These are phyloP conservation scores for Calameuta filiformis DNA, from an alignment of 2,888 invertebrate genomes.

Conservation along the genomic window DNA sequence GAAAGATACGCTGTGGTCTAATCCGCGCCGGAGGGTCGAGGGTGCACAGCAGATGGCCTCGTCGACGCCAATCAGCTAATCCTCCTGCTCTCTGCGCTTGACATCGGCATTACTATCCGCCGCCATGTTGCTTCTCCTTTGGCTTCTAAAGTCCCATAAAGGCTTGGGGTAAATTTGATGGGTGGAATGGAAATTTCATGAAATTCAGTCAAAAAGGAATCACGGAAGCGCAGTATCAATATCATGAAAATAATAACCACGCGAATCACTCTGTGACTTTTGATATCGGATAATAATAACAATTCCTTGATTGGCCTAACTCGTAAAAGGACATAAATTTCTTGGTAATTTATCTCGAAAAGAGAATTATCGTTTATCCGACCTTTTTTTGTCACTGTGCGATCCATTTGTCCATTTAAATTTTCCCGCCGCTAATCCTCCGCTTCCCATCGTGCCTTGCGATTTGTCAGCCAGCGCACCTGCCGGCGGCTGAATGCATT, in stretches of 20 bases:
- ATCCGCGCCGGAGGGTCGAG: slow-evolving; percentile 38
- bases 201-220: neutral
- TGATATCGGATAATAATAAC: too few relatives aligned
- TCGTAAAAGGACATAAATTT: neutral
- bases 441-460: slow-evolving; percentile 29
- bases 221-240: too few relatives aligned
- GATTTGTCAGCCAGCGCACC: slow-evolving; percentile 42
- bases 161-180: neutral
- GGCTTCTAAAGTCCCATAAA: neutral
- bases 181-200: neutral
- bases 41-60: slow-evolving; percentile 47
- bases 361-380: too few relatives aligned
- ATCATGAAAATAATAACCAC: too few relatives aligned
- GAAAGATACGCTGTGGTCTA: slow-evolving; percentile 42
- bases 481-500: slow-evolving; percentile 11
- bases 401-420: neutral
- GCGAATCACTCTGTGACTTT: neutral
- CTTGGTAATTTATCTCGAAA: too few relatives aligned
- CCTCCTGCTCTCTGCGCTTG: slow-evolving; percentile 44
- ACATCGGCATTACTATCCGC: slow-evolving; percentile 32
- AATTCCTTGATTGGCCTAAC: too few relatives aligned
- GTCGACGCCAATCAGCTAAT: slow-evolving; percentile 54
- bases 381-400: neutral
- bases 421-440: neutral
- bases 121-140: slow-evolving; percentile 2